phyloP scores from a whole-genome alignment of 2,113 vertebrate genomes.

The Toxotes chatareus region DNA sequence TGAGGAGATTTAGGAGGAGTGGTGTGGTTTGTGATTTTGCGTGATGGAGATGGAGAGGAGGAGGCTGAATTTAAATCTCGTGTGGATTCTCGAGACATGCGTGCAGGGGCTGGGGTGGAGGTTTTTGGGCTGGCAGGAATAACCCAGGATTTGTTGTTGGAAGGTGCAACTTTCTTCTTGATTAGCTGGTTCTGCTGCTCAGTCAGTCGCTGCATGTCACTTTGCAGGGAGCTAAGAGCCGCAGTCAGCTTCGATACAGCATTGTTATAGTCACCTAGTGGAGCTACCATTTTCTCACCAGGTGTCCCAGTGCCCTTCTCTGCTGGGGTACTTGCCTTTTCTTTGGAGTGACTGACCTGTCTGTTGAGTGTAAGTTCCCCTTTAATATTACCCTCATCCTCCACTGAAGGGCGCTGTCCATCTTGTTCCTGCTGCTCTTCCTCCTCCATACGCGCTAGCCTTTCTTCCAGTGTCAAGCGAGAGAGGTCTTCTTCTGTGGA shows the following conservation, averaged over 20 bases:
- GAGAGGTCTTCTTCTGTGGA: slow-evolving; percentile 77
- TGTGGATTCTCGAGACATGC: slow-evolving; percentile 78
- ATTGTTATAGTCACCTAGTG: slow-evolving; percentile 91
- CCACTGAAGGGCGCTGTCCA: slow-evolving; percentile 50
- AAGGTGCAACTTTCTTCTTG: slow-evolving; percentile 77
- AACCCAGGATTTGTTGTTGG: slow-evolving; percentile 84
- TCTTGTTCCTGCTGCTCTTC: slow-evolving; percentile 76
- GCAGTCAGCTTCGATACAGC: slow-evolving; percentile 92
- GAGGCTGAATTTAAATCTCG: slow-evolving; percentile 81
- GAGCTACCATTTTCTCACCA: slow-evolving; percentile 76
- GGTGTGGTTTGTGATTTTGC: slow-evolving; percentile 69
- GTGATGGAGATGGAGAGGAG: slow-evolving; percentile 86
- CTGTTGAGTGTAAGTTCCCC: slow-evolving; percentile 58
- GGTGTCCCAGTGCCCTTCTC: slow-evolving; percentile 69
- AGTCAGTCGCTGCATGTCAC: slow-evolving; percentile 92
- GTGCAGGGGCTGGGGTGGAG: slow-evolving; percentile 58
- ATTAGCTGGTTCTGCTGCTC: slow-evolving; percentile 90
- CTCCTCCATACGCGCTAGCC: slow-evolving; percentile 80
- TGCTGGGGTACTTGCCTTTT: slow-evolving; percentile 69
- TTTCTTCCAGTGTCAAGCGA: slow-evolving; percentile 77
- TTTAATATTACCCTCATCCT: slow-evolving; percentile 46
- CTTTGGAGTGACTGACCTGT: slow-evolving; percentile 79
- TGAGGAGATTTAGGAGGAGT: slow-evolving; percentile 83
- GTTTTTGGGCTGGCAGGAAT: slow-evolving; percentile 82
- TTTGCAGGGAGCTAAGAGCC: slow-evolving; percentile 88